Conservation (phyloP, 2,113 vertebrate genomes). For the Coreoperca whiteheadi region DNA sequence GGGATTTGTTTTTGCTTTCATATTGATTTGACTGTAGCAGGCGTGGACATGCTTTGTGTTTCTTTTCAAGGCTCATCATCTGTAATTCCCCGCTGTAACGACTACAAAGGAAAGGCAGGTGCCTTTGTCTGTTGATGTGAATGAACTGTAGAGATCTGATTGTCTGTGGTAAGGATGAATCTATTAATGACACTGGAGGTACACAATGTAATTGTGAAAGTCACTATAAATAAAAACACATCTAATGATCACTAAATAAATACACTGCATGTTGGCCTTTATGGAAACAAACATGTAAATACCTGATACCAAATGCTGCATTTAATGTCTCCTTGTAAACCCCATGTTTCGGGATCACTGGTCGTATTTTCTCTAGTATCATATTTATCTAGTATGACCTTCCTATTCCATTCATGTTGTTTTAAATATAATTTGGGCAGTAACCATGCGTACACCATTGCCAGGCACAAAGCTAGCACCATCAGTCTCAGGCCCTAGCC, state of each 20-base stretch:
- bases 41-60: background rate
- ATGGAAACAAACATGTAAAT: background rate
- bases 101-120: conserved; percentile 5
- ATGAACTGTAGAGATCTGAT: background rate
- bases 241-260: background rate
- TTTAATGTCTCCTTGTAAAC: background rate
- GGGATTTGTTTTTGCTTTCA: background rate
- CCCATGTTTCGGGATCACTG: background rate
- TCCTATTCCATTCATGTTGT: background rate
- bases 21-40: background rate
- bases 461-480: background rate
- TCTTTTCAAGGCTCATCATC: background rate
- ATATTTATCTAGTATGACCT: background rate
- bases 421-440: background rate
- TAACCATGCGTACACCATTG: background rate
- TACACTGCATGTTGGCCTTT: background rate
- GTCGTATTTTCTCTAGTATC: background rate
- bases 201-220: background rate
- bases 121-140: conserved; percentile 20
- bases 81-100: background rate
- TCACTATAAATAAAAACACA: background rate
- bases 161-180: background rate
- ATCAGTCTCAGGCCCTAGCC: background rate
- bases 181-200: background rate
- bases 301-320: conserved; percentile 37